Base-by-base conservation (phyloP, 2,797 vertebrate genomes). In the Melopsittacus undulatus region DNA sequence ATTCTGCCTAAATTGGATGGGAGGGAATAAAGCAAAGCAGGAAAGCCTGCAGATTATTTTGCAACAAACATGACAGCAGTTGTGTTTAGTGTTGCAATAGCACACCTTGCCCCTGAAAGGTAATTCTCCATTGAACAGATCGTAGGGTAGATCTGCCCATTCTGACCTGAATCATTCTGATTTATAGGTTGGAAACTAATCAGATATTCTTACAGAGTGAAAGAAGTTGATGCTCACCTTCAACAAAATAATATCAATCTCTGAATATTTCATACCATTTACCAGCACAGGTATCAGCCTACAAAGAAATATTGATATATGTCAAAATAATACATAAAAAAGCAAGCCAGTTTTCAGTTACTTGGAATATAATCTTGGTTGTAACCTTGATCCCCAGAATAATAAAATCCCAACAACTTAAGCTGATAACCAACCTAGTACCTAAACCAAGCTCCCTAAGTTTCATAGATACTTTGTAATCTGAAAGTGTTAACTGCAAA, bases 191-290 rank as follows among this genome's bases (percentile, higher is more conserved):
- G 64, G 57, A 91, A 77, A 2, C 5, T 63, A 80, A 59, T 5
- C 16, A 82, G 26, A 26, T 77, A 77, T 56, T 75, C 24, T 46
- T 61, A 83, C 0, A 57, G 5, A 63, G 18, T 52, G 38, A 49
- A 92, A 84, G 11, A 87, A 96, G 54, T 13, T 17, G 16, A 75
- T 57, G 94, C 98, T 98, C 93, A 99, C 99, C 99, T 99, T 99
- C 94, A 99, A 98, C 63, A 99, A 97, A 96, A 99, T 99, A 91
- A 99, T 99, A 98, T 99, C 99, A 34, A 99, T 99, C 97, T 99
- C 99, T 8, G 99, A 99, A 96, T 99, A 99, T 97, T 99, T 99
- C 99, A 99, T 99, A 96, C 99, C 99, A 93, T 99, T 99, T 96
- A 99, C 99, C 82, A 99, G 98, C 70, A 99, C 99, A 67, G 99